Conservation (phyloP, 2,113 vertebrate species). For the Catharus bicknelli region DNA sequence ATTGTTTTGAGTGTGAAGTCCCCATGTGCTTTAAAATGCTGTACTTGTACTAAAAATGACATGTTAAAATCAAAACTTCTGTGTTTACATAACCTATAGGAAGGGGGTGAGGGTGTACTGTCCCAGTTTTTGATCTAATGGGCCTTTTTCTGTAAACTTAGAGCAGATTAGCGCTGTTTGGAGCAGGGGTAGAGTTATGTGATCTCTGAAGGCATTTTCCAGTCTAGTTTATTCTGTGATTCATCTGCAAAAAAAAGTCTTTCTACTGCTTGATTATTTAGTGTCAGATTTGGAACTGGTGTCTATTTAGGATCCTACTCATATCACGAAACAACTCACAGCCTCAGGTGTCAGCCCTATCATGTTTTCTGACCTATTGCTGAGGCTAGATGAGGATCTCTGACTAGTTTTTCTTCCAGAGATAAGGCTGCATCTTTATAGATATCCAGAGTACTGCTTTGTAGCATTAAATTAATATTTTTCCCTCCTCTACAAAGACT, state of each 20-base stretch:
- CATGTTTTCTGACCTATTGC: accelerated
- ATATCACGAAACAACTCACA: accelerated
- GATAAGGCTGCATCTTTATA: neutral
- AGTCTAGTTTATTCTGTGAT: neutral
- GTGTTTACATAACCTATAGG: neutral
- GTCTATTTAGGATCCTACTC: neutral
- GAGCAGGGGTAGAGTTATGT: neutral
- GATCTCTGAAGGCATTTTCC: neutral
- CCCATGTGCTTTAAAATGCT: neutral
- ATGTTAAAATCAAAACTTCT: neutral
- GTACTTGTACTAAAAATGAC: neutral
- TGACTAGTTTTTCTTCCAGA: neutral
- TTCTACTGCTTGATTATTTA: neutral
- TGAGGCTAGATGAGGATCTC: neutral
- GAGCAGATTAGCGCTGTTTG: accelerated
- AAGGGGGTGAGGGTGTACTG: neutral
- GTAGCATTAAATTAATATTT: neutral
- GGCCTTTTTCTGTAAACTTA: neutral
- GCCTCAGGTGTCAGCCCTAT: neutral
- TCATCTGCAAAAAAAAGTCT: neutral
- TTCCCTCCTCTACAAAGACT: neutral
- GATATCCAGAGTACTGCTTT: neutral
- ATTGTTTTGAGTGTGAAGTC: accelerated
- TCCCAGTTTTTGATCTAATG: neutral
- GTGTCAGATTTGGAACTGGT: neutral